These are phyloP conservation scores for Vannuccia rotundouncinata DNA, from an alignment of 2,888 invertebrate species.

Conservation along the genomic window DNA sequence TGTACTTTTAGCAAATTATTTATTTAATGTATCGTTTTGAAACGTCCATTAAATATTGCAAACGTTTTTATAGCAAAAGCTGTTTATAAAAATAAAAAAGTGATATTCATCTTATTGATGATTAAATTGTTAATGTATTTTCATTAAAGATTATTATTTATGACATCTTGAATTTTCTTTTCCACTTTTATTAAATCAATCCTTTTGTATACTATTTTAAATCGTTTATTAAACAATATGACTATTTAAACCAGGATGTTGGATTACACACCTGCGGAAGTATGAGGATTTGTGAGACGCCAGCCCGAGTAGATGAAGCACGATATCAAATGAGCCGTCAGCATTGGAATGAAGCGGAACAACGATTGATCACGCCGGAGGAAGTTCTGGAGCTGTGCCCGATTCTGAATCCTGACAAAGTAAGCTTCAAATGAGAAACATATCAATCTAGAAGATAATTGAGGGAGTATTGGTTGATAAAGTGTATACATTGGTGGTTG, in stretches of 20 bases:
- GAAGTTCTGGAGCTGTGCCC: constrained; percentile 53
- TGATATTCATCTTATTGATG: too few species aligned
- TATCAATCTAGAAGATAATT: too few species aligned
- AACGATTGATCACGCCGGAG: constrained; percentile 49
- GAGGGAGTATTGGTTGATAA: constrained; percentile 30
- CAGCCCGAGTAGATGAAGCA: constrained; percentile 55
- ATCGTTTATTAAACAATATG: constrained; percentile 8
- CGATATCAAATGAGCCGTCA: constrained; percentile 55
- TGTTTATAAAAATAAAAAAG: too few species aligned
- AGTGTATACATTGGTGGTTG: too few species aligned
- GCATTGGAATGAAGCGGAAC: constrained; percentile 52
- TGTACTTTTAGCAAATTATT: too few species aligned
- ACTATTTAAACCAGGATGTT: constrained; percentile 46
- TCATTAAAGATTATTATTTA: too few species aligned
- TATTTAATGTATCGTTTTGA: too few species aligned
- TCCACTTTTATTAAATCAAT: constrained; percentile 4
- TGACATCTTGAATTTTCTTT: too few species aligned
- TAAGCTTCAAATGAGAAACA: constrained; percentile 42
- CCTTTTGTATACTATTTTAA: constrained; percentile 14
- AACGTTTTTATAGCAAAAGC: too few species aligned
- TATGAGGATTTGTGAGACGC: constrained; percentile 54
- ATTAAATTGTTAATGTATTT: not conserved
- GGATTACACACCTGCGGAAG: constrained; percentile 56
- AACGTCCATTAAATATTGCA: too few species aligned
- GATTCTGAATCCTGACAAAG: constrained; percentile 52